Conservation (phyloP, 2,888 invertebrate genomes). For the Luffia ferchaultella region DNA sequence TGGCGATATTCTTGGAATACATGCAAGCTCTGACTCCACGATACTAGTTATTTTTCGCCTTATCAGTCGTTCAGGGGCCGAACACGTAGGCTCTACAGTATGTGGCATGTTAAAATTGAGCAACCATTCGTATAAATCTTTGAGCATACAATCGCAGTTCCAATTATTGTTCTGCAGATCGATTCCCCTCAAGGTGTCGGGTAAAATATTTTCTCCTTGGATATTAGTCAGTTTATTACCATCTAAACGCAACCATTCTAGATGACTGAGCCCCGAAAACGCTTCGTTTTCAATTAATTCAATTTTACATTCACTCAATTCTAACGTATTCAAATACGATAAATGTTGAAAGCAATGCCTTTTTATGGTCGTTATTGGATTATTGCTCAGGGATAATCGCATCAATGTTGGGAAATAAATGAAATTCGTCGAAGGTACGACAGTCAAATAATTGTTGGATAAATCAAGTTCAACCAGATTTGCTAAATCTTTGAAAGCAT, state of each 20-base stretch:
- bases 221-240: slow-evolving; percentile 81
- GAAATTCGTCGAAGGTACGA: slow-evolving; percentile 82
- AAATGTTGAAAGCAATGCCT: slow-evolving; percentile 78
- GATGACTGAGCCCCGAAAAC: slow-evolving; percentile 80
- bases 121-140: slow-evolving; percentile 82
- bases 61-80: slow-evolving; percentile 72
- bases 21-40: slow-evolving; percentile 77
- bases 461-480: slow-evolving; percentile 91
- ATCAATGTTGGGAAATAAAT: slow-evolving; percentile 81
- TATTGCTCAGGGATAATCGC: slow-evolving; percentile 81
- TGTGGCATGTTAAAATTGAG: slow-evolving; percentile 79
- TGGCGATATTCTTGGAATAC: slow-evolving; percentile 80
- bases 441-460: slow-evolving; percentile 79
- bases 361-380: slow-evolving; percentile 79
- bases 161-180: slow-evolving; percentile 88
- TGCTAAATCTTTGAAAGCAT: slow-evolving; percentile 83
- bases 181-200: slow-evolving; percentile 80
- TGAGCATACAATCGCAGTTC: slow-evolving; percentile 86
- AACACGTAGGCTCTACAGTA: slow-evolving; percentile 80
- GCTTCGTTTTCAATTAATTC: slow-evolving; percentile 80
- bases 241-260: slow-evolving; percentile 86
- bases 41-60: slow-evolving; percentile 74
- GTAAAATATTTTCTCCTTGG: slow-evolving; percentile 74
- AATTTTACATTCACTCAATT: slow-evolving; percentile 83
- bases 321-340: slow-evolving; percentile 79